Conservation (phyloP, 2,888 invertebrate genomes). For the Dolichopus griseipennis region DNA sequence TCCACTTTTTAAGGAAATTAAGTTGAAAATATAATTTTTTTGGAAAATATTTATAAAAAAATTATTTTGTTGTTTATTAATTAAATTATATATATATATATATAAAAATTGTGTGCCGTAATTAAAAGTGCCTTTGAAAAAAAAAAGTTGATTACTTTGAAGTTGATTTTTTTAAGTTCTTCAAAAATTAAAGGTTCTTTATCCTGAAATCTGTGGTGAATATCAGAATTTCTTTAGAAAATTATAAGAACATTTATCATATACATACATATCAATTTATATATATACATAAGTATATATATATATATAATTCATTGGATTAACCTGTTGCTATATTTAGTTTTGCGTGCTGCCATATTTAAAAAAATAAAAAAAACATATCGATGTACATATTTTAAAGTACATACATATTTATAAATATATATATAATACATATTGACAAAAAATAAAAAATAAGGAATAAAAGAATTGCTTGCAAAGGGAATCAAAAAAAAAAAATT, state of each 20-base stretch:
- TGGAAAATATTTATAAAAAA: no score
- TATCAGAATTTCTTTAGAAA: no score
- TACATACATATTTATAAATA: background rate
- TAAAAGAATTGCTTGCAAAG: background rate
- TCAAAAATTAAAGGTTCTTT: background rate
- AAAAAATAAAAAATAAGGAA: background rate
- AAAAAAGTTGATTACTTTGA: no score
- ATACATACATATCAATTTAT: background rate
- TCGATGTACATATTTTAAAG: background rate
- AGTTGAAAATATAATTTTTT: no score
- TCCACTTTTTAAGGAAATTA: no score
- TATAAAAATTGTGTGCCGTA: background rate
- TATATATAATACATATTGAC: background rate
- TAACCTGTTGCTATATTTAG: conserved; percentile 4
- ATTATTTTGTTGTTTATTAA: no score
- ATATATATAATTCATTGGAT: background rate
- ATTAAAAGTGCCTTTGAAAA: background rate
- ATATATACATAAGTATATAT: background rate
- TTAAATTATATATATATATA: no score
- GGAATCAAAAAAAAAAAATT: background rate
- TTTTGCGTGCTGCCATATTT: background rate
- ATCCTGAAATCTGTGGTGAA: background rate
- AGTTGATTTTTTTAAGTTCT: no score
- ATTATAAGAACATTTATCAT: no score
- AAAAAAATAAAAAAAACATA: background rate